These are phyloP conservation scores for Mactra quadrangularis DNA, from an alignment of 1,140 invertebrate genomes.

Conservation along the genomic window DNA sequence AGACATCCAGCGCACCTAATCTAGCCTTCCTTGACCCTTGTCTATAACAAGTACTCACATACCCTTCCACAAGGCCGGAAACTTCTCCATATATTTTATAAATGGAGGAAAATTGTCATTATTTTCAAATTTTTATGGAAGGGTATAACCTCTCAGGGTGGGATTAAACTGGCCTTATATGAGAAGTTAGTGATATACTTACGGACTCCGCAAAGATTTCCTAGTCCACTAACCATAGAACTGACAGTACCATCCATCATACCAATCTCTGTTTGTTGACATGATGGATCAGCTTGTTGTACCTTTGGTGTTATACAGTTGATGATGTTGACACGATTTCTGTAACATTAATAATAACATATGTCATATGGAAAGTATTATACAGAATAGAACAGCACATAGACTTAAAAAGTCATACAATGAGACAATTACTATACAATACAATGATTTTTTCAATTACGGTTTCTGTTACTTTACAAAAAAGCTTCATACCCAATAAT, in stretches of 20 bases:
- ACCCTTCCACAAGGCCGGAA: too few species aligned
- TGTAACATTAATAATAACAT: slow-evolving; percentile 7
- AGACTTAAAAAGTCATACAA: neutral
- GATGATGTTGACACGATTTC: slow-evolving; percentile 33
- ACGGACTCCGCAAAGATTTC: slow-evolving; percentile 51
- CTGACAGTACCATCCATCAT: slow-evolving; percentile 60
- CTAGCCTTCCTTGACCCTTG: too few species aligned
- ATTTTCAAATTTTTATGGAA: too few species aligned
- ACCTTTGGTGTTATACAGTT: slow-evolving; percentile 43
- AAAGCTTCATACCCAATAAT: neutral
- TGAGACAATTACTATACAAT: neutral
- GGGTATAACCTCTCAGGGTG: too few species aligned
- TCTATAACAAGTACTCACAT: too few species aligned
- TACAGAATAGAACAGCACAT: neutral
- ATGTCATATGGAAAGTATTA: too few species aligned
- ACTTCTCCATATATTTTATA: too few species aligned
- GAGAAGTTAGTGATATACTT: slow-evolving; percentile 9
- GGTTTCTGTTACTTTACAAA: neutral
- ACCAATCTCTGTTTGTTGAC: slow-evolving; percentile 46
- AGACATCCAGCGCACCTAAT: too few species aligned
- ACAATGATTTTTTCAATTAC: neutral
- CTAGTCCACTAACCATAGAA: slow-evolving; percentile 51
- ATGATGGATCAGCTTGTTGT: neutral
- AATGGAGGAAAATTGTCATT: too few species aligned
- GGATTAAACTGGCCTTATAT: too few species aligned